Conservation (phyloP, 2,113 vertebrate species). For the Sander lucioperca region DNA sequence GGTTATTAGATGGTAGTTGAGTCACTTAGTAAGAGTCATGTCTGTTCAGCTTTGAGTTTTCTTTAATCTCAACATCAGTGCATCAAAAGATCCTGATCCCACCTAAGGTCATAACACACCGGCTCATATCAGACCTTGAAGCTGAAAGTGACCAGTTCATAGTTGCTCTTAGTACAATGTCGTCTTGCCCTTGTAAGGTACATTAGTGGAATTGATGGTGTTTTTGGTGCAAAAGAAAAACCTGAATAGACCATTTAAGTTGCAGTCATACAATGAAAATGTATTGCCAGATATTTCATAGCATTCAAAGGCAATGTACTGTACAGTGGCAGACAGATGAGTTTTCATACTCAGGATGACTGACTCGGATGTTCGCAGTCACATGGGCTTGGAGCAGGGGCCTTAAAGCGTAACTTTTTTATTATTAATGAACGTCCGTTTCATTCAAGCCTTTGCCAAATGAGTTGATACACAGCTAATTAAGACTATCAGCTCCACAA, state of each 20-base stretch:
- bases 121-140: slow-evolving; percentile 12
- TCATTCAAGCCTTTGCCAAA: too few relatives aligned
- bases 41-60: slow-evolving; percentile 33
- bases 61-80: slow-evolving; percentile 18
- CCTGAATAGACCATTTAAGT: slow-evolving; percentile 38
- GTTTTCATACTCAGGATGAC: slow-evolving; percentile 31
- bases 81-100: neutral
- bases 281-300: neutral
- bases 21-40: slow-evolving; percentile 16
- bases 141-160: slow-evolving; percentile 20
- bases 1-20: slow-evolving; percentile 39
- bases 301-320: slow-evolving; percentile 36
- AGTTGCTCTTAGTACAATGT: slow-evolving; percentile 38
- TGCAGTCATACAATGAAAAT: slow-evolving; percentile 37
- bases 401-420: too few relatives aligned
- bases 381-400: neutral
- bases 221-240: slow-evolving; percentile 38
- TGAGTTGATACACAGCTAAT: too few relatives aligned
- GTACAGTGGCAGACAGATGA: slow-evolving; percentile 36
- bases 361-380: slow-evolving; percentile 27
- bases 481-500: too few relatives aligned
- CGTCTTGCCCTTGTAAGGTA: slow-evolving; percentile 43
- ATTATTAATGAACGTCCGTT: too few relatives aligned
- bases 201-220: slow-evolving; percentile 59
- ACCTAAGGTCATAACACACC: neutral